Evolutionary conservation across 1,140 invertebrate genomes (phyloP).

Genomic region (Caerostris extrusa): DNA sequence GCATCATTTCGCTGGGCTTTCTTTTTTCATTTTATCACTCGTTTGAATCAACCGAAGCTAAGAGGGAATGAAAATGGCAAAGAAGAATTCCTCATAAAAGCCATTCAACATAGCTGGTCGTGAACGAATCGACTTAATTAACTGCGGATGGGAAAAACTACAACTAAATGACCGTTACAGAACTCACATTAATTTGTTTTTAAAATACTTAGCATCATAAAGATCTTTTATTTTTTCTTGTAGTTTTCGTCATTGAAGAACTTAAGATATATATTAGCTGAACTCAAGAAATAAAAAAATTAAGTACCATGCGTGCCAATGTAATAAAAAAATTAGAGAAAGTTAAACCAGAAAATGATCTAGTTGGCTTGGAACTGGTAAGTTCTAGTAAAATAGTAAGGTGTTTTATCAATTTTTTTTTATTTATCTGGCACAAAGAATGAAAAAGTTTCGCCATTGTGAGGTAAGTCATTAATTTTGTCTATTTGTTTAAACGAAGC

Average conservation of each 20-base stretch:
- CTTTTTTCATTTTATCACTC: not conserved
- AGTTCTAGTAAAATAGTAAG: slow-evolving; percentile 57
- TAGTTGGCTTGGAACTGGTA: slow-evolving; percentile 45
- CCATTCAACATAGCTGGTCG: not conserved
- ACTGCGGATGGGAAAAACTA: not conserved
- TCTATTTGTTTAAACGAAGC: not conserved
- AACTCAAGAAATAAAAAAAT: not conserved
- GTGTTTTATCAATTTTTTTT: slow-evolving; percentile 49
- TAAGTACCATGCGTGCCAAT: too few relatives aligned
- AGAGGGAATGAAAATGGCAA: not conserved
- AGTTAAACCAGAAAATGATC: slow-evolving; percentile 8
- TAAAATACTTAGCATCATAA: not conserved
- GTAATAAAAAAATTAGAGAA: not conserved
- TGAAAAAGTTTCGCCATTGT: slow-evolving; percentile 62
- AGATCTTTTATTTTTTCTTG: not conserved
- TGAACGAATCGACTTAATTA: not conserved
- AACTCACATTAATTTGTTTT: not conserved
- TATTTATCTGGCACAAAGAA: slow-evolving; percentile 53
- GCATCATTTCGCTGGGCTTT: not conserved
- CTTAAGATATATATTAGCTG: not conserved
- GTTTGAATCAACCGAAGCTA: not conserved
- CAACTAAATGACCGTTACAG: not conserved
- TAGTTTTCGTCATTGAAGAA: not conserved
- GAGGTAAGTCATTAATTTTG: slow-evolving; percentile 60
- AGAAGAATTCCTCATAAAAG: not conserved